A percentile compares a stretch with the other conserved stretches of the same genome.
These are phyloP conservation scores for Cacoxenus indagator DNA, from an alignment of 2,888 invertebrate species.

Conservation along the genomic window DNA sequence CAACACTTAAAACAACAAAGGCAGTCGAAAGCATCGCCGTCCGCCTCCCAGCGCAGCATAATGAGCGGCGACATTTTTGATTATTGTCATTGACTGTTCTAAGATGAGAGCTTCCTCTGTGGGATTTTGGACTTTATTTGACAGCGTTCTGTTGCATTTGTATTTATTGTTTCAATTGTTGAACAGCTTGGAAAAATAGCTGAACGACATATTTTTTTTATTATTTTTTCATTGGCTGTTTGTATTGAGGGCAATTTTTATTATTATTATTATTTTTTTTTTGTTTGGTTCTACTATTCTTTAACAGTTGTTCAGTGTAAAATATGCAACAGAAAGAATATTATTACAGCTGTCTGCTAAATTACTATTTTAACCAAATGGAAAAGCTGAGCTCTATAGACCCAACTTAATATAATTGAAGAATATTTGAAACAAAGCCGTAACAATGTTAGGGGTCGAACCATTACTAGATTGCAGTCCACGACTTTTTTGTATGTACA, in stretches of 20 bases:
- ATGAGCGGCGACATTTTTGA: slow-evolving; percentile 16
- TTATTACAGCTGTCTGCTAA: background rate
- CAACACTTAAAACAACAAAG: slow-evolving; percentile 16
- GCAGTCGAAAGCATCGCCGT: background rate
- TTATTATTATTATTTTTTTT: background rate
- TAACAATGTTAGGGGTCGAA: no score
- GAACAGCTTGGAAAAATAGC: background rate
- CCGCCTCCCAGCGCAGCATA: background rate
- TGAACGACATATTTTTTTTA: background rate
- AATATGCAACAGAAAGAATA: background rate
- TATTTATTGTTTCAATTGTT: slow-evolving; percentile 15
- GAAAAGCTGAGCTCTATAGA: no score
- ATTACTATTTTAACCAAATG: no score
- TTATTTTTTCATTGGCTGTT: slow-evolving; percentile 8
- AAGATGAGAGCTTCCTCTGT: background rate
- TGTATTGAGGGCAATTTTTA: background rate
- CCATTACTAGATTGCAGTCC: no score
- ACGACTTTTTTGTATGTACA: no score
- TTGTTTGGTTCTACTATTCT: background rate
- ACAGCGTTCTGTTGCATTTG: slow-evolving; percentile 3
- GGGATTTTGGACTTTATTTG: background rate
- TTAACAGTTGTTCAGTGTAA: background rate
- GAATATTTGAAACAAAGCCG: no score
- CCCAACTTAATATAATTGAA: no score
- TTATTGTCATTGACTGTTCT: slow-evolving; percentile 8